A percentile compares a stretch with the other conserved stretches of the same genome.
These are phyloP conservation scores for Eulemur rufifrons DNA, from an alignment of 2,113 vertebrate species.

Conservation along the genomic window DNA sequence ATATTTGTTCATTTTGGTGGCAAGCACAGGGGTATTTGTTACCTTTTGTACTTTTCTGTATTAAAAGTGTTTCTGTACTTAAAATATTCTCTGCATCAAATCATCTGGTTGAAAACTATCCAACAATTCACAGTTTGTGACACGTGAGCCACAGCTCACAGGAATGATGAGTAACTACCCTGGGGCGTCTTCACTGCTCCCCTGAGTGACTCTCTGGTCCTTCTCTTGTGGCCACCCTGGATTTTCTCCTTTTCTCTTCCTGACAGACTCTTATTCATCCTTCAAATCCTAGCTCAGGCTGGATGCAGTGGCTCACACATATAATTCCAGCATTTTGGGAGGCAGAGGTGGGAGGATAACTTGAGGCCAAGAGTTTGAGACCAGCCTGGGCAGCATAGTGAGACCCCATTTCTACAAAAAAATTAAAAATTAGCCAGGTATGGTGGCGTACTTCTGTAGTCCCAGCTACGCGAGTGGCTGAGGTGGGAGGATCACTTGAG, in stretches of 20 bases:
- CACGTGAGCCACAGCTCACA: background rate
- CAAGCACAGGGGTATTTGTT: background rate
- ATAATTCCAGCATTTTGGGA: too few species aligned
- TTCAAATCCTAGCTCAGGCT: background rate
- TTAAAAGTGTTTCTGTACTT: background rate
- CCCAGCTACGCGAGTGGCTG: too few species aligned
- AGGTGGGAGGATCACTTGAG: too few species aligned
- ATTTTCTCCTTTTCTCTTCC: background rate
- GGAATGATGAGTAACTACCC: background rate
- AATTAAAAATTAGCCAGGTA: too few species aligned
- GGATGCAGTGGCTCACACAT: too few species aligned
- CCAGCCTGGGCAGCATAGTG: too few species aligned
- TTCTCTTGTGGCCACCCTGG: background rate
- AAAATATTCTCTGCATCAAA: background rate
- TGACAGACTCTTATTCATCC: conserved; percentile 32
- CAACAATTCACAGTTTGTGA: background rate
- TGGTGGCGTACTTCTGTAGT: too few species aligned
- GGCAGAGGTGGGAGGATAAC: too few species aligned
- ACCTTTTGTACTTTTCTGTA: background rate
- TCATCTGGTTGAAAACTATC: background rate
- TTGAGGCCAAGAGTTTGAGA: too few species aligned
- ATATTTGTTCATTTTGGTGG: background rate
- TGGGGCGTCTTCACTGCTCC: background rate
- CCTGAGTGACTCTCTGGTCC: background rate
- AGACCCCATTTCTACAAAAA: too few species aligned